A percentile compares a stretch with the other conserved stretches of the same genome.
Conservation (phyloP, 2,797 vertebrate species). For the Loriculus beryllinus region DNA sequence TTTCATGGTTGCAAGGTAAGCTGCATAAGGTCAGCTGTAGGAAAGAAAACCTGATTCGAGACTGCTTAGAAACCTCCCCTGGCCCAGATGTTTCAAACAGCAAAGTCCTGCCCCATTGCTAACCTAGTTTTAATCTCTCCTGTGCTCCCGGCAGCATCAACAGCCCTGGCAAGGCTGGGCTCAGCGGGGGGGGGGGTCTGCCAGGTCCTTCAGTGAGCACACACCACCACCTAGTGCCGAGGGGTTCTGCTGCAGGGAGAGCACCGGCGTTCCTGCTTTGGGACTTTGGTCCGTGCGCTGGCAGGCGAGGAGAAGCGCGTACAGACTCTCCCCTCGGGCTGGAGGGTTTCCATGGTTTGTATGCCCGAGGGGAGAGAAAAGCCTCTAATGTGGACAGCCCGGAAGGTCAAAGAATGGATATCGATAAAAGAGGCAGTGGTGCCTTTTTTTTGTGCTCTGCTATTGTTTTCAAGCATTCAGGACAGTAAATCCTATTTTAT, state of each 20-base stretch:
- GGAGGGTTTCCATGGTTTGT: background rate
- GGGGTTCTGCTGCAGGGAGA: background rate
- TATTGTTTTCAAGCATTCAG: background rate
- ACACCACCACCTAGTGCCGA: background rate
- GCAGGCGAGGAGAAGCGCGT: background rate
- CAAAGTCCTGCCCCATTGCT: background rate
- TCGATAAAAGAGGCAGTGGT: fast-evolving
- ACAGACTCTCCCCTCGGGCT: background rate
- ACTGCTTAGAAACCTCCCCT: background rate
- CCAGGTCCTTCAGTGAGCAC: background rate
- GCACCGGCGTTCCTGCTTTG: background rate
- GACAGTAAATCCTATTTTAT: background rate
- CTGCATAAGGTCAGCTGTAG: background rate
- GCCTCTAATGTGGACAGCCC: fast-evolving
- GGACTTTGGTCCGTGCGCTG: background rate
- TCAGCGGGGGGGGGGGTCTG: fast-evolving
- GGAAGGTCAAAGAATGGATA: background rate
- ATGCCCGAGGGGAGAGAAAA: background rate
- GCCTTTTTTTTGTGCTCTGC: background rate
- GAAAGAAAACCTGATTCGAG: background rate
- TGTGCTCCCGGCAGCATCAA: background rate
- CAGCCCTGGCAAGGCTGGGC: background rate
- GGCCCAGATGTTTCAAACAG: no score
- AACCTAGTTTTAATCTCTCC: background rate
- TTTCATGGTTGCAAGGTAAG: background rate